Percentiles rank a stretch among this genome's conserved stretches.
phyloP scores from a whole-genome alignment of 2,797 vertebrate genomes.

The Chaunax sp. region DNA sequence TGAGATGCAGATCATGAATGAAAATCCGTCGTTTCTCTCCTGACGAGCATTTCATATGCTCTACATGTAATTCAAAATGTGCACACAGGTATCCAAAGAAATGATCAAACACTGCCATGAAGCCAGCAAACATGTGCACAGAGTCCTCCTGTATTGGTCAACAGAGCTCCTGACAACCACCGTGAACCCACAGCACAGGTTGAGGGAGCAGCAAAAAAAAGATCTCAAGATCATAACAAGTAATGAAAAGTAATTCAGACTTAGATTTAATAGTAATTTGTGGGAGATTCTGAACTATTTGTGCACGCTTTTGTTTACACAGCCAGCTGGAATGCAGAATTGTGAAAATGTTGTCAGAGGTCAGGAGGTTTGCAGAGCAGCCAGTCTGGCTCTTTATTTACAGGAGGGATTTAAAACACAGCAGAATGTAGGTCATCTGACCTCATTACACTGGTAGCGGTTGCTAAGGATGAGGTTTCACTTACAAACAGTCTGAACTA shows the following conservation, averaged over 20 bases:
- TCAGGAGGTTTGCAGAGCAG: constrained; percentile 66
- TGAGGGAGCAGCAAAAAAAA: background rate
- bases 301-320: constrained; percentile 35
- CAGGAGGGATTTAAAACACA: constrained; percentile 72
- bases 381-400: constrained; percentile 74
- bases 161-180: too few species aligned
- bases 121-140: background rate
- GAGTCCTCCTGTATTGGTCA: too few species aligned
- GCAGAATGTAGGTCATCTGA: constrained; percentile 78
- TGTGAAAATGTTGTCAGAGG: constrained; percentile 62
- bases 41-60: constrained; percentile 32
- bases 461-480: constrained; percentile 73
- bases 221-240: background rate
- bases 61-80: constrained; percentile 7
- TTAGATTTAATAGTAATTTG: background rate
- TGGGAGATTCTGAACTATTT: background rate
- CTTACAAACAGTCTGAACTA: constrained; percentile 33
- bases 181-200: background rate
- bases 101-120: too few species aligned
- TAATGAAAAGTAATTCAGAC: background rate
- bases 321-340: constrained; percentile 49
- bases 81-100: background rate
- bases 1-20: constrained; percentile 44
- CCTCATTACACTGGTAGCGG: constrained; percentile 72
- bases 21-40: constrained; percentile 50